Evolutionary conservation across 2,113 vertebrate species (phyloP).

Genomic region (Ursus arctos): DNA sequence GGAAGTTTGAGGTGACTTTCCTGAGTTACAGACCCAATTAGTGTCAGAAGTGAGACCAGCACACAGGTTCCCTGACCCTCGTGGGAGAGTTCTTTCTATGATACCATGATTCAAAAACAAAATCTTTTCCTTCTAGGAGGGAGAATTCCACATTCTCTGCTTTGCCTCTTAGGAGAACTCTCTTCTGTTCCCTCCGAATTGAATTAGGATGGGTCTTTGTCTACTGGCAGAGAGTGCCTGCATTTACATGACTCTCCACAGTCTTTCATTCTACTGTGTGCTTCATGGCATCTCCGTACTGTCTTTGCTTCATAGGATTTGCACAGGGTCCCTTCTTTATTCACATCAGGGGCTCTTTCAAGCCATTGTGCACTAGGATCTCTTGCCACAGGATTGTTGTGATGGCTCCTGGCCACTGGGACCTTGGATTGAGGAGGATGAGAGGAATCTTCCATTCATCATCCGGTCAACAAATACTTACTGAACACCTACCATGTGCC

Average conservation of each 20-base stretch:
- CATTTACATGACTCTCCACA: neutral
- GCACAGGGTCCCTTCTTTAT: neutral
- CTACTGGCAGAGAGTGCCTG: neutral
- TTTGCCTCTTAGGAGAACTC: neutral
- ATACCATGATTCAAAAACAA: neutral
- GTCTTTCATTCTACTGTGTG: neutral
- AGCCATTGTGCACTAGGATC: neutral
- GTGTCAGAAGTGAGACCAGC: neutral
- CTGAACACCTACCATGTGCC: neutral
- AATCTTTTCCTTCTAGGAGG: neutral
- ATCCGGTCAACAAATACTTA: neutral
- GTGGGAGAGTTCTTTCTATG: neutral
- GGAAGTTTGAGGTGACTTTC: neutral
- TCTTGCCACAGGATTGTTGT: neutral
- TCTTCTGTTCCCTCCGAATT: neutral
- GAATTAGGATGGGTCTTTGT: neutral
- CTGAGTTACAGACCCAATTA: neutral
- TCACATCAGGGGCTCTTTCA: neutral
- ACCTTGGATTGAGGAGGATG: neutral
- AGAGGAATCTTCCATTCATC: neutral
- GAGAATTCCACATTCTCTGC: constrained; percentile 37
- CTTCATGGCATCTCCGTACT: neutral
- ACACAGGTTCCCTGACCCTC: neutral
- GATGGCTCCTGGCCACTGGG: neutral
- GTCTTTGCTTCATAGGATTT: neutral